A percentile compares a stretch with the other conserved stretches of the same genome.
Evolutionary conservation across 1,140 invertebrate species (phyloP).

Genomic region (Lepidotrigona ventralis): DNA sequence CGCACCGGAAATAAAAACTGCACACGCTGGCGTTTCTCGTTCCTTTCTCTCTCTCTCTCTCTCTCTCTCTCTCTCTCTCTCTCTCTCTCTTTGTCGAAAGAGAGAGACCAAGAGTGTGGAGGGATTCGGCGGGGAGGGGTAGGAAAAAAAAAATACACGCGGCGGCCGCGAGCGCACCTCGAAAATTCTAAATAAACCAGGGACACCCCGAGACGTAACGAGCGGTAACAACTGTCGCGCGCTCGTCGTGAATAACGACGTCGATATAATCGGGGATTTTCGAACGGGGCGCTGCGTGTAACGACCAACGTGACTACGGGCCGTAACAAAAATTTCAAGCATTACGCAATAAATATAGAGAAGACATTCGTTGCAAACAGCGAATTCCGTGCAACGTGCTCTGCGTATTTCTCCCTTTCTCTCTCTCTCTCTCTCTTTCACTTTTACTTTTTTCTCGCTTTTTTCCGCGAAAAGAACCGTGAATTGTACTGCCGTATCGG

Average conservation of each 20-base stretch:
- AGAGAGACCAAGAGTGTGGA: not conserved
- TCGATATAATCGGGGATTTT: slow-evolving; percentile 54
- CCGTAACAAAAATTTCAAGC: slow-evolving; percentile 45
- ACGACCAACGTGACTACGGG: slow-evolving; percentile 49
- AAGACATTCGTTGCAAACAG: slow-evolving; percentile 13
- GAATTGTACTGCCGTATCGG: not conserved
- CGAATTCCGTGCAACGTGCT: slow-evolving; percentile 6
- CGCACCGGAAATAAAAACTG: slow-evolving; percentile 22
- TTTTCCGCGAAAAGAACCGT: not conserved
- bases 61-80: too few species aligned
- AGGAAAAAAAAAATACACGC: not conserved
- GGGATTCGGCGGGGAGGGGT: not conserved
- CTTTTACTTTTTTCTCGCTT: not conserved
- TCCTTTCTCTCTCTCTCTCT: not conserved
- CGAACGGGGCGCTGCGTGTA: slow-evolving; percentile 36
- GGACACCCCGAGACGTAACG: slow-evolving; percentile 41
- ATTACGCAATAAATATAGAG: slow-evolving; percentile 41
- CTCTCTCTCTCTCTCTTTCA: not conserved
- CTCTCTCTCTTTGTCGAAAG: not conserved
- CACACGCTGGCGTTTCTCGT: not conserved
- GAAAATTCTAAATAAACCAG: slow-evolving; percentile 47
- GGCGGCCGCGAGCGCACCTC: not conserved
- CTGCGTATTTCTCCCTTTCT: not conserved
- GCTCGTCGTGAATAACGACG: slow-evolving; percentile 47
- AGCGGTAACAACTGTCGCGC: slow-evolving; percentile 48